Evolutionary conservation across 2,888 invertebrate genomes (phyloP).

Genomic region (Caenorhabditis sulstoni): DNA sequence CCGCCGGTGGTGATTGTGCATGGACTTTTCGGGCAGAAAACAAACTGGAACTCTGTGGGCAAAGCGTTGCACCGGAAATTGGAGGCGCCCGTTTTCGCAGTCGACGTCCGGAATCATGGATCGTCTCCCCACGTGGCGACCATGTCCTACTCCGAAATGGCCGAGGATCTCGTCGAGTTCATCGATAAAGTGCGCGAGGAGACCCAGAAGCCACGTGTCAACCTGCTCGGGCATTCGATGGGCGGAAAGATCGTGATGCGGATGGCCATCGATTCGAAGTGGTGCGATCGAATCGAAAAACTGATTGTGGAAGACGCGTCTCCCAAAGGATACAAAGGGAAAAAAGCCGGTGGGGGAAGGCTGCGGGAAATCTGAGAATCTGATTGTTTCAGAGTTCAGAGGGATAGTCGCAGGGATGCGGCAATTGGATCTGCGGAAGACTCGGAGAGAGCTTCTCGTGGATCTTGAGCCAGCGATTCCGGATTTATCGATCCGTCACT

Average conservation of each 20-base stretch:
- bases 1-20: constrained; percentile 89
- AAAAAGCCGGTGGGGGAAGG: constrained; percentile 40
- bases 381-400: constrained; percentile 58
- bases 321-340: constrained; percentile 68
- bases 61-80: constrained; percentile 83
- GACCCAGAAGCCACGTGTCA: constrained; percentile 34
- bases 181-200: constrained; percentile 64
- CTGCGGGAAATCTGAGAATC: not conserved
- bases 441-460: constrained; percentile 65
- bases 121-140: constrained; percentile 89
- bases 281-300: constrained; percentile 53
- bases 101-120: constrained; percentile 96
- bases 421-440: constrained; percentile 62
- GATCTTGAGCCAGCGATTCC: constrained; percentile 81
- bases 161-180: constrained; percentile 85
- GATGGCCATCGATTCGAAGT: constrained; percentile 67
- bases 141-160: constrained; percentile 87
- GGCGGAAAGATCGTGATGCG: constrained; percentile 76
- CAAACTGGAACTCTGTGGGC: constrained; percentile 90
- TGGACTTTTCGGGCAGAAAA: constrained; percentile 90
- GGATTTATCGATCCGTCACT: constrained; percentile 86
- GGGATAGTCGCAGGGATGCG: constrained; percentile 69
- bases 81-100: constrained; percentile 85
- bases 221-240: constrained; percentile 77
- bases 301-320: constrained; percentile 73